Evolutionary conservation across 2,113 vertebrate species (phyloP).

Genomic region (Vidua macroura): DNA sequence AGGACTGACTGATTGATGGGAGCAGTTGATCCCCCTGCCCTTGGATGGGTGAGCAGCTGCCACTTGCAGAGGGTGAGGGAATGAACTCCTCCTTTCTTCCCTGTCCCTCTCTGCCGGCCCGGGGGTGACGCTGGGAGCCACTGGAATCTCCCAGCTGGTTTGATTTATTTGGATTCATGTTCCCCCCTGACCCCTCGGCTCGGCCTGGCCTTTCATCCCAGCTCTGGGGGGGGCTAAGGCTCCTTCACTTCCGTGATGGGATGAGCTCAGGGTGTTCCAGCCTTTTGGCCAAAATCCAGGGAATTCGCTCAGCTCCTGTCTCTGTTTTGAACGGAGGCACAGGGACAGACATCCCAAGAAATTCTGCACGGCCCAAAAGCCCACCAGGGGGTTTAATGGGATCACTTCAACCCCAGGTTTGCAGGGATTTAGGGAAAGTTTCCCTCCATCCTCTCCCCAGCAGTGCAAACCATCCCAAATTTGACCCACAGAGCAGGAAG

Average conservation of each 20-base stretch:
- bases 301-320: not conserved
- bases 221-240: not conserved
- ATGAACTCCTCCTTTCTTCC: not conserved
- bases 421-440: not conserved
- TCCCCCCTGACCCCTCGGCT: slow-evolving; percentile 24
- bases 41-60: slow-evolving; percentile 18
- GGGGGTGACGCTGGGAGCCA: not conserved
- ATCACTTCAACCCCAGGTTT: not conserved
- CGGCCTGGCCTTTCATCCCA: slow-evolving; percentile 45
- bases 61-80: not conserved
- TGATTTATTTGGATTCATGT: slow-evolving; percentile 45
- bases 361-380: not conserved
- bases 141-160: slow-evolving; percentile 27
- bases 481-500: not conserved
- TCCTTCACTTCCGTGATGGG: slow-evolving; percentile 4
- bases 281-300: slow-evolving; percentile 41
- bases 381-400: rapidly evolving
- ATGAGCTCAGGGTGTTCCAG: not conserved
- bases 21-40: slow-evolving; percentile 11
- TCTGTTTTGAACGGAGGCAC: not conserved
- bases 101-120: not conserved
- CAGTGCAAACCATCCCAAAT: not conserved
- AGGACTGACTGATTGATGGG: not conserved
- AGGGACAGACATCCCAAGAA: not conserved
- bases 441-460: not conserved